Percentiles rank a stretch among this genome's conserved stretches.
These are phyloP conservation scores for Drosophila fulvimacula DNA, from an alignment of 2,888 invertebrate species.

Conservation along the genomic window DNA sequence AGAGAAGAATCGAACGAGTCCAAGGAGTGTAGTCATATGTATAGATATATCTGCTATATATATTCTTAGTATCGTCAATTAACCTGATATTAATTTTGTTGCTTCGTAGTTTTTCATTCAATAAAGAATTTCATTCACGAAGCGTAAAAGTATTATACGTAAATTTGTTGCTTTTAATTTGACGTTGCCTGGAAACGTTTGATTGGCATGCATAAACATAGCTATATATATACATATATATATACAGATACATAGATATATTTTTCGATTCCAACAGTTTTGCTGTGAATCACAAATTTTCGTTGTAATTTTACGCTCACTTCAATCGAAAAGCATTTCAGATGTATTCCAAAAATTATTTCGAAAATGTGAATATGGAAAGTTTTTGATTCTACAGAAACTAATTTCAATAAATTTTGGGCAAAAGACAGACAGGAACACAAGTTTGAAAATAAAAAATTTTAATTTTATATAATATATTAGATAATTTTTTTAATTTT, in stretches of 20 bases:
- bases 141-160: slow-evolving; percentile 17
- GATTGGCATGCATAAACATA: slow-evolving; percentile 1
- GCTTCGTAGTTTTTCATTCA: slow-evolving; percentile 27
- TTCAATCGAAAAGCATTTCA: slow-evolving; percentile 3
- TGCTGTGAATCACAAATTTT: slow-evolving; percentile 10
- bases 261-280: neutral
- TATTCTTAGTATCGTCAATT: slow-evolving; percentile 3
- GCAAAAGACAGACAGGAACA: no score
- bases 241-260: neutral
- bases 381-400: neutral
- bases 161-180: slow-evolving; percentile 24
- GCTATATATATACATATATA: neutral
- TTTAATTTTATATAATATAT: no score
- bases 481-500: no score
- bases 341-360: neutral
- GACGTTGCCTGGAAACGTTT: slow-evolving; percentile 12
- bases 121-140: slow-evolving; percentile 21
- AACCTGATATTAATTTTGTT: slow-evolving; percentile 9
- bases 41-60: neutral
- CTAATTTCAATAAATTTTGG: neutral
- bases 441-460: no score
- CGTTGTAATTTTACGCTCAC: neutral
- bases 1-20: neutral
- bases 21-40: neutral
- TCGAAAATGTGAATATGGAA: no score